A percentile compares a stretch with the other conserved stretches of the same genome.
These are phyloP conservation scores for Enteromius paludinosus DNA, from an alignment of 2,797 vertebrate species.

Conservation along the genomic window DNA sequence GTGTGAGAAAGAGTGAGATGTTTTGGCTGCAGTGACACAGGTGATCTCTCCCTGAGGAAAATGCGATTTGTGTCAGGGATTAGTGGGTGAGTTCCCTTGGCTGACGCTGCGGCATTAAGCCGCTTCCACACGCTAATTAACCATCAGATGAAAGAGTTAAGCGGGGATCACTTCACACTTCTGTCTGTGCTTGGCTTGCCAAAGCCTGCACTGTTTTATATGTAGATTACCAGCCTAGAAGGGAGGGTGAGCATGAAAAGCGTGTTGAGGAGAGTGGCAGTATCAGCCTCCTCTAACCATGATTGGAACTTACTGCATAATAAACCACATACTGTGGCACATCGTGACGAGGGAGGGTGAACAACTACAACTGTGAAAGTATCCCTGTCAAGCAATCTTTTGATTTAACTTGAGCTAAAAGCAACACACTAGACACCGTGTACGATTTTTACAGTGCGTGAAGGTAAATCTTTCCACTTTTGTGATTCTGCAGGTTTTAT, in stretches of 20 bases:
- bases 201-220: constrained; percentile 56
- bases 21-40: constrained; percentile 67
- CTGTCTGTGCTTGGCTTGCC: constrained; percentile 33
- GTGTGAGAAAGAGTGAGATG: constrained; percentile 17
- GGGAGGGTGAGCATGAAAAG: not conserved
- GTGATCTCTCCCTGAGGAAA: constrained; percentile 74
- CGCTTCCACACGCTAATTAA: constrained; percentile 79
- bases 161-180: constrained; percentile 60
- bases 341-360: constrained; percentile 23
- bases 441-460: constrained; percentile 20
- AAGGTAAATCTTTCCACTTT: not conserved
- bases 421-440: not conserved
- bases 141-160: constrained; percentile 77
- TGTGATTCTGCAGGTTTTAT: not conserved
- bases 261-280: constrained; percentile 12
- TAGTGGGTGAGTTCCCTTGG: constrained; percentile 74
- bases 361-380: constrained; percentile 27
- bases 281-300: constrained; percentile 30
- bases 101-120: constrained; percentile 70
- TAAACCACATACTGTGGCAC: constrained; percentile 43
- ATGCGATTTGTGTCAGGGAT: constrained; percentile 80
- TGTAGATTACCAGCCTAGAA: constrained; percentile 52
- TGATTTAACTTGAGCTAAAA: constrained; percentile 38
- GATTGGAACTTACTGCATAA: constrained; percentile 43
- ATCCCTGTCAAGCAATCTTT: constrained; percentile 25